These are phyloP conservation scores for Dromococcyx pavoninus DNA, from an alignment of 2,797 vertebrate genomes.

Conservation along the genomic window DNA sequence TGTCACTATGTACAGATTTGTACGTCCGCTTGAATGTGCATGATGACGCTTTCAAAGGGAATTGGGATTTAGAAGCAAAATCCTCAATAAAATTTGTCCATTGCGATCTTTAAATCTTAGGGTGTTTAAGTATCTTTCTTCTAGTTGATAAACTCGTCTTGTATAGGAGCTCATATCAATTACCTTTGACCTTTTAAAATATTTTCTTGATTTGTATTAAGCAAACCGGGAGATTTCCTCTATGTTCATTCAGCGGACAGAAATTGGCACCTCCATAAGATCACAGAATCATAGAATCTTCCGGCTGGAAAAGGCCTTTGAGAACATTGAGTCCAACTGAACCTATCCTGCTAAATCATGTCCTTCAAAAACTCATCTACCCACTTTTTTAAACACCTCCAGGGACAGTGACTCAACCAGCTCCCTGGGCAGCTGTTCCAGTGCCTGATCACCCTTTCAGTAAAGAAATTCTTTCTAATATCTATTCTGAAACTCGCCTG, in stretches of 20 bases:
- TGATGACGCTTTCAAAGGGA: not conserved
- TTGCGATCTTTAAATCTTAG: not conserved
- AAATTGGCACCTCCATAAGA: not conserved
- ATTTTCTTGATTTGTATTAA: not conserved
- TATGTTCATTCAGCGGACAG: not conserved
- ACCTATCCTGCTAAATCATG: too few relatives aligned
- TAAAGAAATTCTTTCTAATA: too few relatives aligned
- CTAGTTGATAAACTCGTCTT: not conserved
- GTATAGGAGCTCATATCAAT: not conserved
- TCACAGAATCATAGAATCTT: too few relatives aligned
- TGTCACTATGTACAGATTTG: not conserved
- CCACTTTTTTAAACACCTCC: too few relatives aligned
- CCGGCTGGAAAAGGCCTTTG: too few relatives aligned
- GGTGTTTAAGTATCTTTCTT: not conserved
- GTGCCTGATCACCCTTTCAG: too few relatives aligned
- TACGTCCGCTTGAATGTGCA: not conserved
- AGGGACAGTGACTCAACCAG: too few relatives aligned
- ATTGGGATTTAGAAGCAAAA: not conserved
- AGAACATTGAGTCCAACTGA: too few relatives aligned
- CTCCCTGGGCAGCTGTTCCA: too few relatives aligned
- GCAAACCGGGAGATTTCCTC: not conserved
- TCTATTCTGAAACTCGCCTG: too few relatives aligned
- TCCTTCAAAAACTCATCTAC: too few relatives aligned
- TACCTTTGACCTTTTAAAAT: not conserved
- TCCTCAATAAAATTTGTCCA: not conserved